phyloP scores from a whole-genome alignment of 1,140 invertebrate species.

The Pogonognathellus flavescens region DNA sequence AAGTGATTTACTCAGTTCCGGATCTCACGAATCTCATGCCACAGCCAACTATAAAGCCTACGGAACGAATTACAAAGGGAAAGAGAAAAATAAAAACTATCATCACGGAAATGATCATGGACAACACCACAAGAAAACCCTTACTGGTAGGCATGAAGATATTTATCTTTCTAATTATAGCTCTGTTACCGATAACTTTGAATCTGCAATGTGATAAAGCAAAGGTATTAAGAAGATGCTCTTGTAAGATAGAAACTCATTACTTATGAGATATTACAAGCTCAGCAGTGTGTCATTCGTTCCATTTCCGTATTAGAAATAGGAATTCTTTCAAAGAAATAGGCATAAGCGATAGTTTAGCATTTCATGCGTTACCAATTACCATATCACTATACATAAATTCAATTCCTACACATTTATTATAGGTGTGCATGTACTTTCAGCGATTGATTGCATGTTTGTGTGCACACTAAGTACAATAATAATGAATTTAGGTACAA shows the following conservation, averaged over 20 bases:
- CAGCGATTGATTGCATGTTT: background rate
- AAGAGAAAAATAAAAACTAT: slow-evolving; percentile 56
- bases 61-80: slow-evolving; percentile 31
- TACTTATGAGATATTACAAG: too few relatives aligned
- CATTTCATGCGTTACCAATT: background rate
- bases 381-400: background rate
- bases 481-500: background rate
- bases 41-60: slow-evolving; percentile 52
- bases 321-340: too few relatives aligned
- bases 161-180: too few relatives aligned
- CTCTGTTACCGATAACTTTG: too few relatives aligned
- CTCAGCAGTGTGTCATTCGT: too few relatives aligned
- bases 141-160: slow-evolving; percentile 59
- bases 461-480: background rate
- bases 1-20: slow-evolving; percentile 58
- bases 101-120: slow-evolving; percentile 63
- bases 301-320: too few relatives aligned
- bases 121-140: slow-evolving; percentile 52
- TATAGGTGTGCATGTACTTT: background rate
- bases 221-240: too few relatives aligned
- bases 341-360: background rate
- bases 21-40: slow-evolving; percentile 52
- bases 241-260: too few relatives aligned
- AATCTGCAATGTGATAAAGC: too few relatives aligned
- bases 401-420: background rate